Conservation (phyloP, 2,888 invertebrate species). For the Cosmorhoe ocellata region DNA sequence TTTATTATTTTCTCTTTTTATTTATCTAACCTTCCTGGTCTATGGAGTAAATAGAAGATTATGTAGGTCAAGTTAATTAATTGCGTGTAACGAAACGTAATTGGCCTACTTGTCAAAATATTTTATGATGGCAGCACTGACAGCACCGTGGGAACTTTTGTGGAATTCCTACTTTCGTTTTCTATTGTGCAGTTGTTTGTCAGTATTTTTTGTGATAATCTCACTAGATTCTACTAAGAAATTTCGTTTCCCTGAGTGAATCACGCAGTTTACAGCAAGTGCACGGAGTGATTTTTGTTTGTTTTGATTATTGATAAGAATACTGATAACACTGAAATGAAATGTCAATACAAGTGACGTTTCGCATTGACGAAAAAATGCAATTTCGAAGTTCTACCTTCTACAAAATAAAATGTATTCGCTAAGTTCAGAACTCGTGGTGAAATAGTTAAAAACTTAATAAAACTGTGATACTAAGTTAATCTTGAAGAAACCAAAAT, state of each 20-base stretch:
- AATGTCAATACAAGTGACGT: constrained; percentile 75
- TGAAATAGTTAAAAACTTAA: constrained; percentile 56
- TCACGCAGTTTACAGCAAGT: constrained; percentile 36
- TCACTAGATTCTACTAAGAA: constrained; percentile 56
- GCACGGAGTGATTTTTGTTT: constrained; percentile 29
- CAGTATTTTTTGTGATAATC: constrained; percentile 46
- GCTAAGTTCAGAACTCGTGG: constrained; percentile 59
- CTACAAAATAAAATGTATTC: constrained; percentile 64
- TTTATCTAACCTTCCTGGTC: too few species aligned
- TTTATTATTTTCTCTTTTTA: too few species aligned
- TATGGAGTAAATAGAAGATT: too few species aligned
- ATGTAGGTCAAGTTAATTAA: constrained; percentile 24
- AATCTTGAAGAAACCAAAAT: constrained; percentile 51
- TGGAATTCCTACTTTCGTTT: constrained; percentile 64
- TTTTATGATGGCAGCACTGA: constrained; percentile 56
- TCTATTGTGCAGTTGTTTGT: constrained; percentile 50
- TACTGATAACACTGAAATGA: constrained; percentile 59
- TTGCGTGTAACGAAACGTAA: constrained; percentile 48
- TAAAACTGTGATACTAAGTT: constrained; percentile 33
- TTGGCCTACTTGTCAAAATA: constrained; percentile 55
- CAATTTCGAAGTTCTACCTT: constrained; percentile 68
- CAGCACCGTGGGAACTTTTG: constrained; percentile 58
- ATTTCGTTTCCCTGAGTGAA: constrained; percentile 50
- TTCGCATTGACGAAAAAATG: constrained; percentile 64
- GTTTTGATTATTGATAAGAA: constrained; percentile 36